These are phyloP conservation scores for Naso thynnoides DNA, from an alignment of 2,797 vertebrate species.

Conservation along the genomic window DNA sequence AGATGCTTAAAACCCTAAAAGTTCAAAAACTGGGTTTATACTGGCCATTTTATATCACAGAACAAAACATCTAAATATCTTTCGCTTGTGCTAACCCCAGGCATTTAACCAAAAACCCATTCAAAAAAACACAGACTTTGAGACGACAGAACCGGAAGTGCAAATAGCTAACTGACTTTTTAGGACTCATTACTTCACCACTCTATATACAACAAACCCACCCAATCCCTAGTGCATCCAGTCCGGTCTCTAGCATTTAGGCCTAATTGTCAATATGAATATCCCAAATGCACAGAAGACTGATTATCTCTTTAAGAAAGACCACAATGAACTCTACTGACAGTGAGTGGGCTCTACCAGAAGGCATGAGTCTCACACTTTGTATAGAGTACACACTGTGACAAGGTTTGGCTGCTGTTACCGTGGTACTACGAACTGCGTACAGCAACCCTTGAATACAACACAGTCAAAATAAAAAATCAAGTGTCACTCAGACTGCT, in stretches of 20 bases:
- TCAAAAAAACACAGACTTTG: too few relatives aligned
- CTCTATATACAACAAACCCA: too few relatives aligned
- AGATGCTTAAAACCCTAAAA: too few relatives aligned
- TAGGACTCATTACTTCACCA: too few relatives aligned
- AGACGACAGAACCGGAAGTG: too few relatives aligned
- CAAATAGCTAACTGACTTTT: too few relatives aligned
- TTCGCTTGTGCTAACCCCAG: too few relatives aligned
- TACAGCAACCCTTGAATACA: background rate
- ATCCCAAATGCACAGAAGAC: background rate
- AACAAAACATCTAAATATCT: too few relatives aligned
- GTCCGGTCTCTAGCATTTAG: background rate
- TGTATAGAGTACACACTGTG: background rate
- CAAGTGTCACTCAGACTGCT: background rate
- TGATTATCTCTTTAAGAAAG: background rate
- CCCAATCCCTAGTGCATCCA: too few relatives aligned
- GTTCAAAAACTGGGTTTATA: too few relatives aligned
- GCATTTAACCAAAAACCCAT: too few relatives aligned
- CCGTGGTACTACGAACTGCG: background rate
- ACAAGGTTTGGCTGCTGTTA: constrained; percentile 10
- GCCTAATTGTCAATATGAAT: background rate
- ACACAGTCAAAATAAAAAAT: background rate
- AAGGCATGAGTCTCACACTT: background rate
- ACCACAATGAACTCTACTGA: constrained; percentile 2
- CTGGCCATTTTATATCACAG: too few relatives aligned
- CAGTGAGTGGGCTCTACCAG: background rate